Evolutionary conservation across 2,888 invertebrate genomes (phyloP).

Genomic region (Latheticus oryzae): DNA sequence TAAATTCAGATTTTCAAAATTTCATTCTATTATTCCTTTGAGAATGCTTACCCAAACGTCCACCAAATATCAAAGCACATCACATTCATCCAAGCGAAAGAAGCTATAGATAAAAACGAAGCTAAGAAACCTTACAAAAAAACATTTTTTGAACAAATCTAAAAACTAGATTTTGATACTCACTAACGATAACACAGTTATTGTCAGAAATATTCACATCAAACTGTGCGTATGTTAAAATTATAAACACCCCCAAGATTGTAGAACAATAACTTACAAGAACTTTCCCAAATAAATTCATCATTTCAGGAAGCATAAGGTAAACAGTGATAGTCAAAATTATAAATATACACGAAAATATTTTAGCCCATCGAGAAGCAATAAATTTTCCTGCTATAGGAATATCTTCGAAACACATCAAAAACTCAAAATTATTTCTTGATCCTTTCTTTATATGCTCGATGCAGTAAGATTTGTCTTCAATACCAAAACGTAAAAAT

Average conservation of each 20-base stretch:
- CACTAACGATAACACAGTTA: conserved; percentile 40
- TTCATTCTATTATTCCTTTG: too few species aligned
- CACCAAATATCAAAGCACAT: conserved; percentile 54
- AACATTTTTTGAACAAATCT: too few species aligned
- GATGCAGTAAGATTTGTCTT: conserved; percentile 42
- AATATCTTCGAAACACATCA: conserved; percentile 31
- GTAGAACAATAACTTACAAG: conserved; percentile 53
- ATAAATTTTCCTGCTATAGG: conserved; percentile 44
- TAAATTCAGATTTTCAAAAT: conserved; percentile 3
- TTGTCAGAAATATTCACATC: conserved; percentile 20
- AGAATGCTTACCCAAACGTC: conserved; percentile 53
- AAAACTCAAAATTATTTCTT: conserved; percentile 34
- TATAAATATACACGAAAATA: conserved; percentile 51
- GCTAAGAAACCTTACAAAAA: conserved; percentile 51
- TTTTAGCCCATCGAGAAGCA: conserved; percentile 49
- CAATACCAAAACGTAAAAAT: conserved; percentile 18
- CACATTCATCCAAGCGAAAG: conserved; percentile 53
- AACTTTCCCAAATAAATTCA: conserved; percentile 54
- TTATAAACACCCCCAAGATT: conserved; percentile 45
- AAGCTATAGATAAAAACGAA: conserved; percentile 46
- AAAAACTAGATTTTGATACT: too few species aligned
- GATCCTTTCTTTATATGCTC: conserved; percentile 36
- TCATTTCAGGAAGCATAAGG: conserved; percentile 50
- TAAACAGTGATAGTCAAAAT: conserved; percentile 52
- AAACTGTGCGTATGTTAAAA: conserved; percentile 48